Percentiles rank a stretch among this genome's conserved stretches.
Conservation (phyloP, 2,888 invertebrate genomes). For the Erebia palarica region DNA sequence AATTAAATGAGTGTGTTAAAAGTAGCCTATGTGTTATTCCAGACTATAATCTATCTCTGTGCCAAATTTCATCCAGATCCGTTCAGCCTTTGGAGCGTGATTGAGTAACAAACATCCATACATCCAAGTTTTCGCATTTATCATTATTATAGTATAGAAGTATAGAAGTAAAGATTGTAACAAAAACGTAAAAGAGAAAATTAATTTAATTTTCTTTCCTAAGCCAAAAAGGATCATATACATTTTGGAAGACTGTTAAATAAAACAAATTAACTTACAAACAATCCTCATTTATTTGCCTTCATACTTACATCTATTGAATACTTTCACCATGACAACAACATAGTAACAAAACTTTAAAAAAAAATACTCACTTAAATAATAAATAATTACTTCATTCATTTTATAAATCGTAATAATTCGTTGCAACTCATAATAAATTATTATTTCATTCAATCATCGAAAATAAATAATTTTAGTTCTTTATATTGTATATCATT, state of each 20-base stretch:
- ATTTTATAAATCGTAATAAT: constrained; percentile 24
- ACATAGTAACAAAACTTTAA: constrained; percentile 20
- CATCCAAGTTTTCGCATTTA: no score
- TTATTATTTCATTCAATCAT: not conserved
- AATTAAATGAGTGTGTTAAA: no score
- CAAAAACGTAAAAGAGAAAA: no score
- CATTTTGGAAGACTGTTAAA: not conserved
- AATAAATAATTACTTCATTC: not conserved
- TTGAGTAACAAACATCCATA: no score
- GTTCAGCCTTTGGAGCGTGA: no score
- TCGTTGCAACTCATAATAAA: constrained; percentile 13
- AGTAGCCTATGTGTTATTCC: no score
- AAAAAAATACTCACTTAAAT: not conserved
- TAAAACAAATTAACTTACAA: constrained; percentile 26
- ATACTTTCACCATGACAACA: constrained; percentile 32
- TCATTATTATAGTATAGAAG: no score
- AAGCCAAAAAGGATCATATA: not conserved
- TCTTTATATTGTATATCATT: not conserved
- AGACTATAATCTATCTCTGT: no score
- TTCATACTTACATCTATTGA: constrained; percentile 33
- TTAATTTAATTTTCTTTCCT: no score
- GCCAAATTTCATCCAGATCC: no score
- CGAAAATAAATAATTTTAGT: not conserved
- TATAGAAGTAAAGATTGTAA: no score
- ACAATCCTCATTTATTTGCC: constrained; percentile 45